phyloP scores from a whole-genome alignment of 2,113 vertebrate species.

The Microcebus ravelobensis region DNA sequence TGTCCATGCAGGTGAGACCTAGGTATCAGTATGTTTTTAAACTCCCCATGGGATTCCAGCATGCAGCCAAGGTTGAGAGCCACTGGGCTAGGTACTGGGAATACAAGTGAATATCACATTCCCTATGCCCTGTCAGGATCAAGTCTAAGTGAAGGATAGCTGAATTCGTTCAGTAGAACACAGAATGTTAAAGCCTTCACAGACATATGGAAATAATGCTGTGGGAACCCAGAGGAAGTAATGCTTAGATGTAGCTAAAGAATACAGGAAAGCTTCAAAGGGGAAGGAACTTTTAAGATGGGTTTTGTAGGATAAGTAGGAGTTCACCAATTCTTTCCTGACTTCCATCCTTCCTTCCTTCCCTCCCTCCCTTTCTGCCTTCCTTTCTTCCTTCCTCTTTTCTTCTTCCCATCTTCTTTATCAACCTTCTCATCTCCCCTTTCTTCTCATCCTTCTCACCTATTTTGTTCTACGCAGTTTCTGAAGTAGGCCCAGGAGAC shows the following conservation, averaged over 20 bases:
- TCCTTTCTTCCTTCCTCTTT: not conserved
- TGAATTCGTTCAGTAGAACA: not conserved
- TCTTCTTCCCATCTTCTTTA: not conserved
- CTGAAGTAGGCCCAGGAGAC: not conserved
- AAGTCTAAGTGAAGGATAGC: not conserved
- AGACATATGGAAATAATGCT: not conserved
- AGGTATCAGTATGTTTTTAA: not conserved
- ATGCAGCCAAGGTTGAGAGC: not conserved
- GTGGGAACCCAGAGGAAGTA: not conserved
- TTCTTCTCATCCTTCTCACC: not conserved
- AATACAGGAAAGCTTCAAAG: not conserved
- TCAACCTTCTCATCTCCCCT: not conserved
- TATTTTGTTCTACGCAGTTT: not conserved
- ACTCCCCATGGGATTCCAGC: not conserved
- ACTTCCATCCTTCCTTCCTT: not conserved
- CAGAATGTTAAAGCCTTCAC: not conserved
- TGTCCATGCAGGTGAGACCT: not conserved
- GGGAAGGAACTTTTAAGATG: not conserved
- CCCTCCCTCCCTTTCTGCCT: not conserved
- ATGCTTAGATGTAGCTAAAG: not conserved
- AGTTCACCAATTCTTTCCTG: not conserved
- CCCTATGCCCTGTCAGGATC: not conserved
- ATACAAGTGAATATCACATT: not conserved
- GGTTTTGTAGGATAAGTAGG: not conserved
- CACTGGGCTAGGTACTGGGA: not conserved